Conservation (phyloP, 2,113 vertebrate genomes). For the Tragelaphus imberbis region DNA sequence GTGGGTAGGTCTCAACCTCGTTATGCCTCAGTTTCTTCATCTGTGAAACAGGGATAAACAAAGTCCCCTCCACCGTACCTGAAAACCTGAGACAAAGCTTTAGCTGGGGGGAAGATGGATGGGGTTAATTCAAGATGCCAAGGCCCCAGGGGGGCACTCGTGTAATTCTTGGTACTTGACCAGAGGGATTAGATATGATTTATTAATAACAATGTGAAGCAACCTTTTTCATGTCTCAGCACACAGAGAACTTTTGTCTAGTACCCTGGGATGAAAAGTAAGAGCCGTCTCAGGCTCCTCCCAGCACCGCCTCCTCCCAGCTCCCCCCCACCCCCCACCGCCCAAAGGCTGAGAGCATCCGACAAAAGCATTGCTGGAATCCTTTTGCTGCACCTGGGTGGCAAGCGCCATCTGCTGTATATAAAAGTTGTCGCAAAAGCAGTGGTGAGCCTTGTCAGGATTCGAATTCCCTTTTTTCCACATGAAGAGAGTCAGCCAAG, state of each 20-base stretch:
- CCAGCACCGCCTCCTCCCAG: not conserved
- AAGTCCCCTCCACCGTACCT: not conserved
- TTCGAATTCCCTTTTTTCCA: not conserved
- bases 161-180: not conserved
- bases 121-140: not conserved
- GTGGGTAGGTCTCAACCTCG: not conserved
- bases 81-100: constrained; percentile 25
- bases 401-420: not conserved
- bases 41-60: not conserved
- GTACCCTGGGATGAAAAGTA: not conserved
- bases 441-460: not conserved
- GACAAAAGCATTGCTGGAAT: not conserved
- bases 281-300: not conserved
- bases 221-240: not conserved
- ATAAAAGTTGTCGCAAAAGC: not conserved
- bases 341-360: not conserved
- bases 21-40: not conserved
- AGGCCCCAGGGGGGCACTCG: not conserved
- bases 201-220: not conserved
- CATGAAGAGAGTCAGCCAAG: not conserved
- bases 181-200: not conserved
- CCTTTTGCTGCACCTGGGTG: not conserved
- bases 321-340: not conserved
- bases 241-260: not conserved
- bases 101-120: not conserved